Conservation (phyloP, 1,140 invertebrate genomes). For the Bombus sibiricus region DNA sequence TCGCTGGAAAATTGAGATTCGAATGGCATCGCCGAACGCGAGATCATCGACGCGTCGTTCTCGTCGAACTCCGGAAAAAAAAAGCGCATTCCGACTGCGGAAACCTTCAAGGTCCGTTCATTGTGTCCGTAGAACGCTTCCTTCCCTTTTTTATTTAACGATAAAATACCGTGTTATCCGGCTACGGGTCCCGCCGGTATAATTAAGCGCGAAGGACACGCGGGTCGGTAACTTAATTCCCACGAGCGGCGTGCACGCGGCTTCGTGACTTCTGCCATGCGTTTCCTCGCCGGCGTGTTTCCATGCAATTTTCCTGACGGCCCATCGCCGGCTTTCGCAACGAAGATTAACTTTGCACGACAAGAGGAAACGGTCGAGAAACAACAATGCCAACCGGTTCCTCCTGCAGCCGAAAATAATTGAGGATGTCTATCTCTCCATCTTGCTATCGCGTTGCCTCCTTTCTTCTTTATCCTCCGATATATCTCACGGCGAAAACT, state of each 20-base stretch:
- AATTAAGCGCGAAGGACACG: slow-evolving; percentile 66
- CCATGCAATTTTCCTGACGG: slow-evolving; percentile 62
- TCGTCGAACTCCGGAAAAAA: not conserved
- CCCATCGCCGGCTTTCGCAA: slow-evolving; percentile 41
- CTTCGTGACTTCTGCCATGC: slow-evolving; percentile 49
- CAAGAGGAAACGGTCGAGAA: not conserved
- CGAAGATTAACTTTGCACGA: slow-evolving; percentile 29
- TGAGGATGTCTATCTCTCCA: not conserved
- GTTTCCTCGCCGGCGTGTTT: slow-evolving; percentile 60
- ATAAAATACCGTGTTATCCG: slow-evolving; percentile 53
- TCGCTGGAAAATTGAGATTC: not conserved
- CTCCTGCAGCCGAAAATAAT: not conserved
- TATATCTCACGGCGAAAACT: rapidly evolving
- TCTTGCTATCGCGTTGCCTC: not conserved
- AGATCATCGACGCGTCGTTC: not conserved
- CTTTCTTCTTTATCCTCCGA: not conserved
- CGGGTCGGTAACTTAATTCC: slow-evolving; percentile 67
- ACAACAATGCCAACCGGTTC: not conserved
- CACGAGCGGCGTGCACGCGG: slow-evolving; percentile 44
- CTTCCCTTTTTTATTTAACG: slow-evolving; percentile 56
- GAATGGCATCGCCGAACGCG: not conserved
- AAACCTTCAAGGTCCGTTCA: slow-evolving; percentile 61
- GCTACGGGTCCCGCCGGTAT: slow-evolving; percentile 58
- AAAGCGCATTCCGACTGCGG: slow-evolving; percentile 10
- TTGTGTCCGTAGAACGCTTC: slow-evolving; percentile 59